Conservation (phyloP, 1,140 invertebrate genomes). For the Fopius arisanus region DNA sequence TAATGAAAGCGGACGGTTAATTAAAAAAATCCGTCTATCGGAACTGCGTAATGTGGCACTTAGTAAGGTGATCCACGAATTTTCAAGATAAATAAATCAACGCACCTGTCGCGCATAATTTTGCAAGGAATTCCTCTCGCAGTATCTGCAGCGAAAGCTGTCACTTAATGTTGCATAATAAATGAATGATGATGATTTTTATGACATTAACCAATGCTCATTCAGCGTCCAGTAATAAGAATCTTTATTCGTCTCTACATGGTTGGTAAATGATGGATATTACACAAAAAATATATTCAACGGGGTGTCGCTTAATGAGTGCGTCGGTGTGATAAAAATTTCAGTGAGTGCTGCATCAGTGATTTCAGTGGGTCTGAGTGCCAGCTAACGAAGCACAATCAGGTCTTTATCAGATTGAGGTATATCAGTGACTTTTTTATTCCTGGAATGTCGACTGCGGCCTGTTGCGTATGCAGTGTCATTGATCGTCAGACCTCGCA, state of each 20-base stretch:
- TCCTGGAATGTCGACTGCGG: background rate
- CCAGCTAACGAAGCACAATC: background rate
- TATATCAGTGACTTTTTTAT: slow-evolving; percentile 15
- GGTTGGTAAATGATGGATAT: background rate
- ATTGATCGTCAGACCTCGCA: background rate
- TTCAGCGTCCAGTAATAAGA: background rate
- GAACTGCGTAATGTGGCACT: too few species aligned
- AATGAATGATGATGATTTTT: background rate
- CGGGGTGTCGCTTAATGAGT: background rate
- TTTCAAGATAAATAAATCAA: background rate
- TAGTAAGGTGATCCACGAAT: background rate
- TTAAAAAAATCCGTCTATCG: too few species aligned
- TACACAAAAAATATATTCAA: background rate
- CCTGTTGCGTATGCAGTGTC: background rate
- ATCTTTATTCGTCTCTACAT: background rate
- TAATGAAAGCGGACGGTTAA: too few species aligned
- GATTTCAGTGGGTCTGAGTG: background rate
- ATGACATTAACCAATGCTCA: background rate
- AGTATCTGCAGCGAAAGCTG: background rate
- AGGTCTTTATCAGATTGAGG: slow-evolving; percentile 1
- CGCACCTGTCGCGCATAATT: background rate
- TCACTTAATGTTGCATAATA: background rate
- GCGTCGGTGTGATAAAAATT: background rate
- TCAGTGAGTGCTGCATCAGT: background rate
- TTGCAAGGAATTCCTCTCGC: background rate